Evolutionary conservation across 2,797 vertebrate genomes (phyloP).

Genomic region (Psittacula derbiana): DNA sequence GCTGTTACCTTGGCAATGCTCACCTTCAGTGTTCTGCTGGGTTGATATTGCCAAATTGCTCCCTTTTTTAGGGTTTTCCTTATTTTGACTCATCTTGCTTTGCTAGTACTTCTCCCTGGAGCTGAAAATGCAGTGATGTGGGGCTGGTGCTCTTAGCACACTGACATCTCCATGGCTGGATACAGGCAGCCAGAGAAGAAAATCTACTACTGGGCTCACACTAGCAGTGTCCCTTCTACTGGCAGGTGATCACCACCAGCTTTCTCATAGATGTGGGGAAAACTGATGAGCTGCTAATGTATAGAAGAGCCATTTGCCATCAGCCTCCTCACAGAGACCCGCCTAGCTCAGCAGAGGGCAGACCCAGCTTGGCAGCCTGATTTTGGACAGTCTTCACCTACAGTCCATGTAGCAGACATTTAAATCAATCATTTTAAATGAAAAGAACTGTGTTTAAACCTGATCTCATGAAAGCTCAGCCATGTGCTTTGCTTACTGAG

Average conservation of each 20-base stretch:
- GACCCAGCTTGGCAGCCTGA: background rate
- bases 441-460: background rate
- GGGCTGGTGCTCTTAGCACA: background rate
- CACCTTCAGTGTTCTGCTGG: background rate
- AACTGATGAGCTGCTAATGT: background rate
- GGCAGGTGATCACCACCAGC: background rate
- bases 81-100: background rate
- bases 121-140: background rate
- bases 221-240: background rate
- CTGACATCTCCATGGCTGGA: background rate
- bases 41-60: background rate
- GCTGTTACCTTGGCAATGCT: background rate
- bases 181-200: background rate
- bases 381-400: background rate
- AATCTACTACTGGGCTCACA: background rate
- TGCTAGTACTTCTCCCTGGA: background rate
- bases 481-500: background rate
- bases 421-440: background rate
- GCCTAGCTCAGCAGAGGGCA: background rate
- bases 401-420: background rate
- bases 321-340: background rate
- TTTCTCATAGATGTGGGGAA: background rate
- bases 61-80: background rate
- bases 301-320: background rate
- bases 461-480: background rate